Conservation (phyloP, 2,797 vertebrate species). For the Dipus sagitta region DNA sequence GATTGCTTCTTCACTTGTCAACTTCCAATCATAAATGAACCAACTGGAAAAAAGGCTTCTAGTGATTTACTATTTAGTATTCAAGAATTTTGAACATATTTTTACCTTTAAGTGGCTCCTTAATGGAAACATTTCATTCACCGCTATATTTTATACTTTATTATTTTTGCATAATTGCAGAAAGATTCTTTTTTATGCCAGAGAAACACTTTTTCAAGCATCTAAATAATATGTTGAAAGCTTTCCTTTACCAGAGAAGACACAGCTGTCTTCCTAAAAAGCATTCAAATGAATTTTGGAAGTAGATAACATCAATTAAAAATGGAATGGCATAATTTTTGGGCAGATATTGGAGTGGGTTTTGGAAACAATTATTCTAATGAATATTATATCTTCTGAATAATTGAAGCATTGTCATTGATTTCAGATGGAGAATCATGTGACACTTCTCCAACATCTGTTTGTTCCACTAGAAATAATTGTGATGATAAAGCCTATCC, state of each 20-base stretch:
- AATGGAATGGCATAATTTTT: conserved; percentile 62
- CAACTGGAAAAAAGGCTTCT: background rate
- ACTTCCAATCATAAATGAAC: background rate
- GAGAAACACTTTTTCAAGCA: conserved; percentile 51
- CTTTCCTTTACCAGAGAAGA: conserved; percentile 54
- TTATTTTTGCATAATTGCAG: conserved; percentile 12
- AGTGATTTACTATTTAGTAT: conserved; percentile 38
- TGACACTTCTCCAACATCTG: conserved; percentile 28
- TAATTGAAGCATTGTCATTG: conserved; percentile 31
- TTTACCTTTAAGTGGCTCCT: conserved; percentile 49
- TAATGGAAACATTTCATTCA: conserved; percentile 59
- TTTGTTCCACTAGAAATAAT: background rate
- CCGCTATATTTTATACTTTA: conserved; percentile 51
- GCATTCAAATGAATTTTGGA: conserved; percentile 55
- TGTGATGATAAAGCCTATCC: background rate
- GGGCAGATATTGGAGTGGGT: conserved; percentile 46
- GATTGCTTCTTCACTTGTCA: background rate
- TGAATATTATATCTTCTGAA: conserved; percentile 77
- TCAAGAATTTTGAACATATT: conserved; percentile 32
- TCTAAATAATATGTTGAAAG: conserved; percentile 65
- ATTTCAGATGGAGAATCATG: conserved; percentile 22
- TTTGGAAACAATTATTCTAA: conserved; percentile 64
- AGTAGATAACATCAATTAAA: conserved; percentile 62
- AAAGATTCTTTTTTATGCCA: conserved; percentile 52
- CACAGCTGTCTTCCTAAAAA: conserved; percentile 63